Conservation (phyloP, 2,888 invertebrate genomes). For the Melanchra persicariae region DNA sequence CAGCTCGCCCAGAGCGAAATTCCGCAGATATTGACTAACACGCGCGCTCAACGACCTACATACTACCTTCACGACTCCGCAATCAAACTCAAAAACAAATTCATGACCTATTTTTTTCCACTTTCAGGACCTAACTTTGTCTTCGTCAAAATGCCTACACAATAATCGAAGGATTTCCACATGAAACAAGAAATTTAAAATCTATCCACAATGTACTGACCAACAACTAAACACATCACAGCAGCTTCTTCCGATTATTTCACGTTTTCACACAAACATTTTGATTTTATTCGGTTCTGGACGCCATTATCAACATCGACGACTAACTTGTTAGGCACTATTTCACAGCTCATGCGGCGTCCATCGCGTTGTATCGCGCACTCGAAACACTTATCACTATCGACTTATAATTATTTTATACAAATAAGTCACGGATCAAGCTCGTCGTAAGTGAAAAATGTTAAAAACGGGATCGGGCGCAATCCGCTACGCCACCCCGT, state of each 20-base stretch:
- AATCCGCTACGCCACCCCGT: conserved; percentile 78
- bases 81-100: conserved; percentile 44
- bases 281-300: conserved; percentile 69
- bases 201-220: conserved; percentile 72
- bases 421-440: conserved; percentile 82
- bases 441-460: conserved; percentile 75
- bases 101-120: conserved; percentile 59
- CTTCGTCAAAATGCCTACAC: conserved; percentile 17
- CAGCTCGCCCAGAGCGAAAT: conserved; percentile 73
- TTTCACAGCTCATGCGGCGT: conserved; percentile 73
- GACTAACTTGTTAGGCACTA: conserved; percentile 77
- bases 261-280: conserved; percentile 82
- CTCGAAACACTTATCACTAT: conserved; percentile 70
- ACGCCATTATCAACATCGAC: conserved; percentile 84
- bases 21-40: conserved; percentile 79
- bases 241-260: conserved; percentile 70
- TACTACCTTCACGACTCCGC: conserved; percentile 53
- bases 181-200: conserved; percentile 11
- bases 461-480: conserved; percentile 74
- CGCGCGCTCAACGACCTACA: conserved; percentile 72
- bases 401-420: conserved; percentile 73
- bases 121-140: conserved; percentile 41
- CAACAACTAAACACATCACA: conserved; percentile 80
- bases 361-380: conserved; percentile 51
- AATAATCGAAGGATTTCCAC: conserved; percentile 54